Conservation (phyloP, 2,888 invertebrate genomes). For the Rhamnusium bicolor region DNA sequence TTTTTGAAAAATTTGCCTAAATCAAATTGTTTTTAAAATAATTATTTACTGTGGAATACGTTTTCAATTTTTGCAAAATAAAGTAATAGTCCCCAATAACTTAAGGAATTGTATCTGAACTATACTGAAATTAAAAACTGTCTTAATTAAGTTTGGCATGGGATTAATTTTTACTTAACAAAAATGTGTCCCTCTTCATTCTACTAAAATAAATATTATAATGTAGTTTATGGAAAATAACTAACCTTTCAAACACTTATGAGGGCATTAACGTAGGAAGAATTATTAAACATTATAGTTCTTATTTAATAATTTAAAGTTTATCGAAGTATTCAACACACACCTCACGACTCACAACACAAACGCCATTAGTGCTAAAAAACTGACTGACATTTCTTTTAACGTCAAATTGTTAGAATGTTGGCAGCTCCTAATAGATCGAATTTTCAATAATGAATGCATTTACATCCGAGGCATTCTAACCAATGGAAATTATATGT, state of each 20-base stretch:
- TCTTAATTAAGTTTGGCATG: conserved; percentile 7
- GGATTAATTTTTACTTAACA: conserved; percentile 17
- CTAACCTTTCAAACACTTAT: conserved; percentile 1
- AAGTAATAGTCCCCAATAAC: too few species aligned
- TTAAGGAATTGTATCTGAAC: too few species aligned
- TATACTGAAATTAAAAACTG: not conserved
- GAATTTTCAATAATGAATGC: conserved; percentile 2
- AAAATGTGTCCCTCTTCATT: conserved; percentile 12
- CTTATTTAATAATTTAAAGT: conserved; percentile 21
- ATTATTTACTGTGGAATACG: too few species aligned
- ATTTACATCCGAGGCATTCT: not conserved
- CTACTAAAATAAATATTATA: not conserved
- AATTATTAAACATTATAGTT: conserved; percentile 11
- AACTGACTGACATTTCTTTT: conserved; percentile 45
- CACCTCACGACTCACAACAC: conserved; percentile 35
- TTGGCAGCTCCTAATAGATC: conserved; percentile 16
- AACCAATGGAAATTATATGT: not conserved
- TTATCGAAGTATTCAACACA: conserved; percentile 25
- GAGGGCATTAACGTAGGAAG: not conserved
- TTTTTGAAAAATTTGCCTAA: too few species aligned
- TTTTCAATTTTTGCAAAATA: too few species aligned
- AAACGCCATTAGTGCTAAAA: conserved; percentile 47
- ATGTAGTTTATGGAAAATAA: not conserved
- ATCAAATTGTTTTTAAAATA: too few species aligned
- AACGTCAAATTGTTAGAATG: conserved; percentile 23